phyloP scores from a whole-genome alignment of 2,113 vertebrate species.

The Tupaia chinensis region DNA sequence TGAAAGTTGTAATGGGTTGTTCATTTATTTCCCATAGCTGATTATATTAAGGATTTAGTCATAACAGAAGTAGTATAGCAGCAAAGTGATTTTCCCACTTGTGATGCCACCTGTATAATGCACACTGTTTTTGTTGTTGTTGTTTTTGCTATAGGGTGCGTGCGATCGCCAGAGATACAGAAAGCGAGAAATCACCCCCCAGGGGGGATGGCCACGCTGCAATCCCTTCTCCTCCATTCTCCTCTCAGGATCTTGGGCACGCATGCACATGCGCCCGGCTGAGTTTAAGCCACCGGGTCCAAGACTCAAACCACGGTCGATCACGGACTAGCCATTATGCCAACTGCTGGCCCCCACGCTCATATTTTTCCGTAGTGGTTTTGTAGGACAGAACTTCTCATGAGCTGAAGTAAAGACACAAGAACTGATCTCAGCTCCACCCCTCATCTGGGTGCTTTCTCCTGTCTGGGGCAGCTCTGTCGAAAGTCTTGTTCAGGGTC shows the following conservation, averaged over 20 bases:
- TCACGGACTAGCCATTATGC: too few species aligned
- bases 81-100: neutral
- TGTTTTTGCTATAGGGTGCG: neutral
- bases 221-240: too few species aligned
- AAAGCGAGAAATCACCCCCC: too few species aligned
- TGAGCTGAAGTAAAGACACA: neutral
- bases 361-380: neutral
- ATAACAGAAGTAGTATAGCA: neutral
- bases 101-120: neutral
- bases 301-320: too few species aligned
- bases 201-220: too few species aligned
- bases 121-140: neutral
- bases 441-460: neutral
- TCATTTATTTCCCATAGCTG: slow-evolving; percentile 35
- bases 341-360: too few species aligned
- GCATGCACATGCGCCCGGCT: too few species aligned
- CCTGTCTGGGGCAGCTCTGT: neutral
- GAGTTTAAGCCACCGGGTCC: too few species aligned
- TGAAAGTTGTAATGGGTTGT: slow-evolving; percentile 8
- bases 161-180: too few species aligned
- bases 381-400: neutral
- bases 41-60: neutral
- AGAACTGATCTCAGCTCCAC: neutral
- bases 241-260: too few species aligned
- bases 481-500: neutral